These are phyloP conservation scores for Streptopelia turtur DNA, from an alignment of 2,797 vertebrate genomes.

Conservation along the genomic window DNA sequence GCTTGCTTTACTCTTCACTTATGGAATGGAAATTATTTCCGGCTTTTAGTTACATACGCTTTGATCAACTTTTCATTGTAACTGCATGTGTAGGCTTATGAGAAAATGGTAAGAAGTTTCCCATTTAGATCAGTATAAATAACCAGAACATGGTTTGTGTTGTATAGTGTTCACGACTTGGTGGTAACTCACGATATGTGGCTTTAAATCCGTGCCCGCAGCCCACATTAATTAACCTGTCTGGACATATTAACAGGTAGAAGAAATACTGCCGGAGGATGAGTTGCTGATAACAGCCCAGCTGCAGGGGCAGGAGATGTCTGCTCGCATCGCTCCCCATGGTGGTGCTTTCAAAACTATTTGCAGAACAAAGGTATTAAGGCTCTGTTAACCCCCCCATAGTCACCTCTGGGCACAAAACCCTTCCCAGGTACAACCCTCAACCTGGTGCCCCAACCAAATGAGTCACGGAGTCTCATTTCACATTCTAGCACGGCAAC, in stretches of 20 bases:
- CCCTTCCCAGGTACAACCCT: background rate
- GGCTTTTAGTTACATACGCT: background rate
- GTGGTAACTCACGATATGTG: background rate
- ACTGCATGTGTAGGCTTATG: background rate
- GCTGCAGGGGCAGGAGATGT: background rate
- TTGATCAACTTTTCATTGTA: background rate
- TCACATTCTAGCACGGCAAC: background rate
- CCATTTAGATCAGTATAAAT: background rate
- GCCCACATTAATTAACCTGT: background rate
- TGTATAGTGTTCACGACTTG: background rate
- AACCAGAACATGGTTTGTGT: background rate
- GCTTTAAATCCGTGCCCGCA: background rate
- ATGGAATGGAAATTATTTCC: background rate
- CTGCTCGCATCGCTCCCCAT: background rate
- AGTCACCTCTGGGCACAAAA: background rate
- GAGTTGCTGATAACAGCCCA: background rate
- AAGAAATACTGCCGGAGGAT: background rate
- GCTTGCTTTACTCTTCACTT: background rate
- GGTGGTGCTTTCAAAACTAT: background rate
- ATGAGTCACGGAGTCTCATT: background rate
- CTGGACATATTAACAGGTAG: slow-evolving; percentile 28
- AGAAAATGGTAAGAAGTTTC: background rate
- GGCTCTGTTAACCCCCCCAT: background rate
- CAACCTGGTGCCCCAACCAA: background rate
- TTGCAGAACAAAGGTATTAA: background rate